Conservation (phyloP, 1,140 invertebrate species). For the Hyles euphorbiae region DNA sequence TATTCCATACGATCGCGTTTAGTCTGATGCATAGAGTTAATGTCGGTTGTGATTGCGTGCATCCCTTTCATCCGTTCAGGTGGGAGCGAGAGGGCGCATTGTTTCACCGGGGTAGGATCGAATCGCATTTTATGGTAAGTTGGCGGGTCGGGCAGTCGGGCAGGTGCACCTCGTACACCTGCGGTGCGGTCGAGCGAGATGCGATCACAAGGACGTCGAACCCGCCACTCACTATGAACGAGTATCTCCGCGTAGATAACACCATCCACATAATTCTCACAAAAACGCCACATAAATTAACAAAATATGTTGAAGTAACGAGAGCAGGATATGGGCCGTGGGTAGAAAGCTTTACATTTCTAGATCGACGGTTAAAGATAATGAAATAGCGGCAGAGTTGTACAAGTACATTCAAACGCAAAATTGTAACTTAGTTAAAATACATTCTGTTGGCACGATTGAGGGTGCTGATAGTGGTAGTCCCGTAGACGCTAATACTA, state of each 20-base stretch:
- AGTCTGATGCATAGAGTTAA: slow-evolving; percentile 62
- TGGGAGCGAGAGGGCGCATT: slow-evolving; percentile 43
- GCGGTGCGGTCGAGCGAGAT: slow-evolving; percentile 44
- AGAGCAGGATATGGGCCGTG: slow-evolving; percentile 27
- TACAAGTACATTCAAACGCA: slow-evolving; percentile 12
- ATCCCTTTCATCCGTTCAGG: slow-evolving; percentile 32
- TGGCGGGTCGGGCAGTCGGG: slow-evolving; percentile 57
- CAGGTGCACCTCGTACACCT: slow-evolving; percentile 67
- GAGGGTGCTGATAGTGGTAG: background rate
- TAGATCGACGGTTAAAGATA: slow-evolving; percentile 28
- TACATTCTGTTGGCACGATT: slow-evolving; percentile 6
- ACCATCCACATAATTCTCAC: slow-evolving; percentile 45
- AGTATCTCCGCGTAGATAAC: slow-evolving; percentile 49
- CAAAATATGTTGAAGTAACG: slow-evolving; percentile 43
- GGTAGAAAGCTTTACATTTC: slow-evolving; percentile 26
- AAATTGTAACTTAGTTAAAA: slow-evolving; percentile 16
- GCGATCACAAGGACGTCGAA: slow-evolving; percentile 41
- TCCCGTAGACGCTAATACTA: slow-evolving; percentile 1
- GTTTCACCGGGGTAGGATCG: slow-evolving; percentile 56
- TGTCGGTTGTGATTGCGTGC: slow-evolving; percentile 56
- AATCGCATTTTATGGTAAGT: slow-evolving; percentile 60
- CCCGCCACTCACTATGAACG: slow-evolving; percentile 30
- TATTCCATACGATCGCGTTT: slow-evolving; percentile 63
- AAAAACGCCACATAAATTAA: slow-evolving; percentile 58
- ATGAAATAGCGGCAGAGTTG: slow-evolving; percentile 21